Percentiles rank a stretch among this genome's conserved stretches.
phyloP scores from a whole-genome alignment of 2,797 vertebrate species.

The Cryptoblepharus egeriae region DNA sequence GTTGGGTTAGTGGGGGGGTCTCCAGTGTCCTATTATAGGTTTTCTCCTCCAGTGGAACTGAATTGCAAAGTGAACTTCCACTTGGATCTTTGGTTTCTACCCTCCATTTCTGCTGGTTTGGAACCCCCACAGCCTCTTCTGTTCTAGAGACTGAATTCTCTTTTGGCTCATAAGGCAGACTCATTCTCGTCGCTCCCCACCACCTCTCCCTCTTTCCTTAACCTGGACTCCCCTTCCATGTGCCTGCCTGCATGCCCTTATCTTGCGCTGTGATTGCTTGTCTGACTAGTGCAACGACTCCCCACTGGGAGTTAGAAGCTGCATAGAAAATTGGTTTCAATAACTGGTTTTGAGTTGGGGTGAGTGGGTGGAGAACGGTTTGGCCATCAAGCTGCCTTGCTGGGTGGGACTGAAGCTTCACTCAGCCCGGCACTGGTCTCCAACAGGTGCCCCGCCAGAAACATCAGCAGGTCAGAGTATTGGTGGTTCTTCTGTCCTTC shows the following conservation, averaged over 20 bases:
- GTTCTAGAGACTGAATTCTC: too few species aligned
- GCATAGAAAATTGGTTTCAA: conserved; percentile 13
- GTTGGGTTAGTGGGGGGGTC: background rate
- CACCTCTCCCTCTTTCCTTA: conserved; percentile 2
- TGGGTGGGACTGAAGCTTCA: background rate
- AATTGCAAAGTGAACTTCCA: background rate
- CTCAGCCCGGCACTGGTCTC: background rate
- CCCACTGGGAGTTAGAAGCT: background rate
- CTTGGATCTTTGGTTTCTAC: background rate
- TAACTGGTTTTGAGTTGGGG: background rate
- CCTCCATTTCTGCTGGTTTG: background rate
- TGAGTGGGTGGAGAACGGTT: background rate
- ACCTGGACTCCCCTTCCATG: background rate
- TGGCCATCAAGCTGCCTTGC: background rate
- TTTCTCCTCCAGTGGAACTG: background rate
- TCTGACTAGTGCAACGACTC: conserved; percentile 10
- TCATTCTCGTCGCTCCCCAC: background rate
- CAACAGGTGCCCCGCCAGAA: too few species aligned
- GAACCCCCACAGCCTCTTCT: too few species aligned
- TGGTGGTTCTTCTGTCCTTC: background rate
- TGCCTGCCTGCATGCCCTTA: background rate
- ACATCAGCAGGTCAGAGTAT: background rate
- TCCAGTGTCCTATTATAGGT: background rate
- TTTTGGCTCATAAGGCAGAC: background rate
- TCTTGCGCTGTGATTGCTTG: background rate